phyloP scores from a whole-genome alignment of 2,797 vertebrate species.

The Balearica regulorum region DNA sequence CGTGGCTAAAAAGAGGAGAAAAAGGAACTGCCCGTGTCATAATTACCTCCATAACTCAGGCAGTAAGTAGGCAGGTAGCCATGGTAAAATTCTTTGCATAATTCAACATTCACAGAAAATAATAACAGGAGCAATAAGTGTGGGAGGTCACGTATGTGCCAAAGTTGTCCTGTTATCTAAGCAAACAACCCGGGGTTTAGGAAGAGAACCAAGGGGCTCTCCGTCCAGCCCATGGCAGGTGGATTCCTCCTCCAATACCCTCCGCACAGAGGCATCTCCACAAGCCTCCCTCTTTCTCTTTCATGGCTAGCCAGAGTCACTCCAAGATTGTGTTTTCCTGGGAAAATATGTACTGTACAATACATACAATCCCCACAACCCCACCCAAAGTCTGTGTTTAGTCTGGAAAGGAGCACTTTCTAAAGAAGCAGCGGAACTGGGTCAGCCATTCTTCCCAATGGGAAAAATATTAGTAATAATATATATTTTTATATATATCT shows the following conservation, averaged over 20 bases:
- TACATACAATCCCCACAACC: constrained; percentile 45
- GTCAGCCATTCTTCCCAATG: constrained; percentile 41
- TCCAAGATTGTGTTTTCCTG: constrained; percentile 56
- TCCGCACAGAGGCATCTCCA: background rate
- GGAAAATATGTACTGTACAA: constrained; percentile 62
- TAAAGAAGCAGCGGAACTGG: constrained; percentile 48
- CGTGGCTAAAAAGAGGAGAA: background rate
- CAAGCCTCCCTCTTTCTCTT: background rate
- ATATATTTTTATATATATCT: constrained; percentile 1
- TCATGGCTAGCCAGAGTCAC: constrained; percentile 32
- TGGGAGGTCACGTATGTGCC: background rate
- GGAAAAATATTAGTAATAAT: constrained; percentile 57
- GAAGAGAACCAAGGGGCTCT: background rate
- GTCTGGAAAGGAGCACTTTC: constrained; percentile 52
- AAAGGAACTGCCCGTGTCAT: background rate
- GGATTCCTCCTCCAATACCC: background rate
- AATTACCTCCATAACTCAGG: background rate
- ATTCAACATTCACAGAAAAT: constrained; percentile 3
- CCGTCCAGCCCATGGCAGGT: background rate
- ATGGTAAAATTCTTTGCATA: constrained; percentile 9
- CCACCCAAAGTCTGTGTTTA: constrained; percentile 69
- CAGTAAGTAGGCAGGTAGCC: constrained; percentile 1
- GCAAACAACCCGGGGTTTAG: background rate
- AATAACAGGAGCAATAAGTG: background rate
- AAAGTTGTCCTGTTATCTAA: background rate